These are phyloP conservation scores for Poeciliopsis occidentalis DNA, from an alignment of 2,113 vertebrate species.

Conservation along the genomic window DNA sequence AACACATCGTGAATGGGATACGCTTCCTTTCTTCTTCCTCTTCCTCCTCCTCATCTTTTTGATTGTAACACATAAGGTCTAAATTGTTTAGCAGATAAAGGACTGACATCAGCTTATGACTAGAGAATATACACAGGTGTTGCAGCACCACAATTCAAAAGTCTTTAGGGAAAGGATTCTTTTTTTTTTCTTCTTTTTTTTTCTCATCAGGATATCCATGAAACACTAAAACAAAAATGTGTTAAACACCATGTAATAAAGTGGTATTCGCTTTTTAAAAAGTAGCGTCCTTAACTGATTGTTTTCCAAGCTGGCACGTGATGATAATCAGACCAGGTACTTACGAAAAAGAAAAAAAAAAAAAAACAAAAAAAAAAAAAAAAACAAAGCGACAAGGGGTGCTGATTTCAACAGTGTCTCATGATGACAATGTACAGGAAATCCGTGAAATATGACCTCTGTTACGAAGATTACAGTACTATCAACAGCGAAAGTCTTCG, in stretches of 20 bases:
- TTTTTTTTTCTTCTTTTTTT: conserved; percentile 29
- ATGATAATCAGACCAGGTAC: conserved; percentile 28
- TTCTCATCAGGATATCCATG: conserved; percentile 36
- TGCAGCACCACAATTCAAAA: conserved; percentile 60
- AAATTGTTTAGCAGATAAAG: conserved; percentile 62
- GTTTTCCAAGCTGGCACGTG: conserved; percentile 53
- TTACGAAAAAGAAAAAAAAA: conserved; percentile 17
- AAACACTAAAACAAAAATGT: conserved; percentile 44
- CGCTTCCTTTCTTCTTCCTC: conserved; percentile 72
- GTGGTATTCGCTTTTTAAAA: conserved; percentile 36
- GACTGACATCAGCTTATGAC: conserved; percentile 73
- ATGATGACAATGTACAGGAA: conserved; percentile 70
- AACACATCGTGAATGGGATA: conserved; percentile 86
- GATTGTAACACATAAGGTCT: conserved; percentile 69
- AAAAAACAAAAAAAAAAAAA: background rate
- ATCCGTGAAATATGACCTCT: conserved; percentile 73
- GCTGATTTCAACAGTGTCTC: conserved; percentile 54
- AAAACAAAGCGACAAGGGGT: conserved; percentile 54
- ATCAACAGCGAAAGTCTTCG: conserved; percentile 75
- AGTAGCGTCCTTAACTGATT: conserved; percentile 57
- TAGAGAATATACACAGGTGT: conserved; percentile 73
- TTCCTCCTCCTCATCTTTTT: conserved; percentile 61
- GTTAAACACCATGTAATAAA: conserved; percentile 23
- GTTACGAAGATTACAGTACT: conserved; percentile 79
- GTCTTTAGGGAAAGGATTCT: conserved; percentile 59